Conservation (phyloP, 2,113 vertebrate genomes). For the Hemichromis elongatus region DNA sequence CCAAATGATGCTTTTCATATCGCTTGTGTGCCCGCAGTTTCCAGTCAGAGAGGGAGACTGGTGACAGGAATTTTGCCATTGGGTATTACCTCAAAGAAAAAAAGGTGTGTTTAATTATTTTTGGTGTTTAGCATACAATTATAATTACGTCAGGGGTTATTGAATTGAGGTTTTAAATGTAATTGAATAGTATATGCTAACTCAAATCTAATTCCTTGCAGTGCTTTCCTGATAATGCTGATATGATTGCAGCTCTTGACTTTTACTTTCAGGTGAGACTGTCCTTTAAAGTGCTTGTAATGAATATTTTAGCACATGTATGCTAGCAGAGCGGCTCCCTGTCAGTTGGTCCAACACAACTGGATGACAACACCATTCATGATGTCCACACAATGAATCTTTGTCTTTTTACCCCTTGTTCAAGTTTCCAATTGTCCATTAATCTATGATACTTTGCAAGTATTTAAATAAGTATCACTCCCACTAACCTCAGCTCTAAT, state of each 20-base stretch:
- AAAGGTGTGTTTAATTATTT: conserved; percentile 66
- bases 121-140: neutral
- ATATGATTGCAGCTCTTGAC: conserved; percentile 85
- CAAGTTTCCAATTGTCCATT: neutral
- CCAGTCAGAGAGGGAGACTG: conserved; percentile 66
- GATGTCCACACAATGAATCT: neutral
- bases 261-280: conserved; percentile 86
- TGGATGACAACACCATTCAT: neutral
- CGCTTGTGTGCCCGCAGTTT: conserved; percentile 34
- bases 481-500: neutral
- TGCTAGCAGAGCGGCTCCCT: neutral
- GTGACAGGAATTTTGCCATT: conserved; percentile 72
- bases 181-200: neutral
- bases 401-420: neutral
- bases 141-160: neutral
- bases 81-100: conserved; percentile 92
- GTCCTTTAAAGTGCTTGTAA: neutral
- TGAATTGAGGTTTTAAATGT: neutral
- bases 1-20: neutral
- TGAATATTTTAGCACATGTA: neutral
- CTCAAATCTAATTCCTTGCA: conserved; percentile 41
- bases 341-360: neutral
- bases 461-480: neutral
- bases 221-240: conserved; percentile 82
- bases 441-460: neutral